Evolutionary conservation across 1,140 invertebrate genomes (phyloP).

Genomic region (Pseudoatta argentina): DNA sequence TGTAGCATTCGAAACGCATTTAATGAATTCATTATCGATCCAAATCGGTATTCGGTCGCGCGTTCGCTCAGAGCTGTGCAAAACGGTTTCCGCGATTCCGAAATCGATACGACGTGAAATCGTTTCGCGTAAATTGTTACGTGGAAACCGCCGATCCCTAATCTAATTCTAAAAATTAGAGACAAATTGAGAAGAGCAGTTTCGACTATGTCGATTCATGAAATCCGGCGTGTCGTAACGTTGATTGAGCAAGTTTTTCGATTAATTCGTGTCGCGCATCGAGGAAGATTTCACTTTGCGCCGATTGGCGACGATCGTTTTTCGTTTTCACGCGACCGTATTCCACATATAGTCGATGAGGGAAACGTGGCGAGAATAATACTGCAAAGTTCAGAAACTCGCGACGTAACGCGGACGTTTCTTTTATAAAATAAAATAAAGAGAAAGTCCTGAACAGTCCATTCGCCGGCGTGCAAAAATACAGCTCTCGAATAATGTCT

Average conservation of each 20-base stretch:
- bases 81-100: background rate
- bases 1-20: conserved; percentile 76
- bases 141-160: background rate
- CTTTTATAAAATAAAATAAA: conserved; percentile 23
- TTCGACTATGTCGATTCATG: conserved; percentile 1
- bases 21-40: conserved; percentile 77
- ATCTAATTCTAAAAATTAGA: conserved; percentile 25
- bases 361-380: conserved; percentile 21
- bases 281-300: conserved; percentile 14
- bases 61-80: background rate
- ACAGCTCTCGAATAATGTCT: background rate
- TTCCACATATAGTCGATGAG: background rate
- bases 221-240: conserved; percentile 36
- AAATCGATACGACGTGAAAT: conserved; percentile 6
- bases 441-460: background rate
- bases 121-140: conserved; percentile 17
- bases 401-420: conserved; percentile 1
- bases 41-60: conserved; percentile 54
- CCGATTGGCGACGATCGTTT: conserved; percentile 40
- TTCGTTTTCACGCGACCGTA: conserved; percentile 17
- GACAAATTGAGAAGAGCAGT: background rate
- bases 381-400: conserved; percentile 17
- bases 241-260: conserved; percentile 51
- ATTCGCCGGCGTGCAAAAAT: conserved; percentile 12
- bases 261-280: conserved; percentile 20